A percentile compares a stretch with the other conserved stretches of the same genome.
phyloP scores from a whole-genome alignment of 1,140 invertebrate genomes.

The Heliothis virescens region DNA sequence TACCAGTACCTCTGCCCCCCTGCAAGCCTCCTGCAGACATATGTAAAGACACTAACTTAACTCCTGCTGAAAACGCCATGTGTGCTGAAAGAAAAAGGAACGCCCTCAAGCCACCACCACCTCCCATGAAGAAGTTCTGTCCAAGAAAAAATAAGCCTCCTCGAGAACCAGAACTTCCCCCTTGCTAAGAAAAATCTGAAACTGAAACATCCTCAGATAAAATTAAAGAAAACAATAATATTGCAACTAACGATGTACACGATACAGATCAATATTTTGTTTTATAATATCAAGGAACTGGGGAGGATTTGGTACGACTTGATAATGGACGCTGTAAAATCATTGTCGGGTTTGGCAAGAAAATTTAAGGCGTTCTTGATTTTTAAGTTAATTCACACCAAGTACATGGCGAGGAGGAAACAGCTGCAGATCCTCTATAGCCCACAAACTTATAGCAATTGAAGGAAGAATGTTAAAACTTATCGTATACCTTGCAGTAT shows the following conservation, averaged over 20 bases:
- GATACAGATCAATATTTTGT: not conserved
- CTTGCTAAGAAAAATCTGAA: not conserved
- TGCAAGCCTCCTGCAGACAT: not conserved
- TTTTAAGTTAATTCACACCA: not conserved
- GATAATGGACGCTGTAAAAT: not conserved
- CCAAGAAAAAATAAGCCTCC: not conserved
- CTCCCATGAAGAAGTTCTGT: not conserved
- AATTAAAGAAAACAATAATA: not conserved
- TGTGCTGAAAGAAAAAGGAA: conserved; percentile 1
- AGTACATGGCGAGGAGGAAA: not conserved
- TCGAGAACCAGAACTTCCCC: not conserved
- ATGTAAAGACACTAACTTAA: not conserved
- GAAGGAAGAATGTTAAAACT: too few species aligned
- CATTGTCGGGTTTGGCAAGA: not conserved
- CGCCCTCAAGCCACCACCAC: not conserved
- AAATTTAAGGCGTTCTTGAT: not conserved
- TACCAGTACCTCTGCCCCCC: not conserved
- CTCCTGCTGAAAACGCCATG: conserved; percentile 5
- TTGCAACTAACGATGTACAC: too few species aligned
- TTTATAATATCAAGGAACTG: not conserved
- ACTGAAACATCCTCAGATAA: not conserved
- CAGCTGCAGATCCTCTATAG: not conserved
- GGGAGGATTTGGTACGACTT: not conserved
- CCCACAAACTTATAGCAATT: too few species aligned
- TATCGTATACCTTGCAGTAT: not conserved